phyloP scores from a whole-genome alignment of 2,888 invertebrate genomes.

The Kuschelorhynchus macadamiae region DNA sequence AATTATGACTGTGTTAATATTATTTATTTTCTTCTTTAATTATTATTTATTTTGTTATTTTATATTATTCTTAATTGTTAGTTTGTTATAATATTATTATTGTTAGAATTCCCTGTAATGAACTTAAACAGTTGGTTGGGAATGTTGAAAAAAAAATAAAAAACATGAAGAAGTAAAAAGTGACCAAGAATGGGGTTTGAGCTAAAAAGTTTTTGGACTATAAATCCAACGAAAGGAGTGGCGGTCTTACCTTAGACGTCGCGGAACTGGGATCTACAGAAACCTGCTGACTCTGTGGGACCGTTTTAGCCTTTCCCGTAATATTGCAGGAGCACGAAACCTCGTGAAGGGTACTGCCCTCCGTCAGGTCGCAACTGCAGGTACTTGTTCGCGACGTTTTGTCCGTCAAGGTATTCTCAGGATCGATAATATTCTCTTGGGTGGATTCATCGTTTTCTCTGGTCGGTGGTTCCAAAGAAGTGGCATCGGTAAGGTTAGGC shows the following conservation, averaged over 20 bases:
- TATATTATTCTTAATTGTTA: no score
- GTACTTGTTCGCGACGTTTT: slow-evolving; percentile 33
- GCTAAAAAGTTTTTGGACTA: no score
- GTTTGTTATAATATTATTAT: no score
- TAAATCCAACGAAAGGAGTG: no score
- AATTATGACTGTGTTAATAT: no score
- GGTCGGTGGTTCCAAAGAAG: slow-evolving; percentile 49
- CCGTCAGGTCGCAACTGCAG: slow-evolving; percentile 31
- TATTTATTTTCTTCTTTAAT: no score
- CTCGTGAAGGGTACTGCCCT: slow-evolving; percentile 26
- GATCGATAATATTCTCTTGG: slow-evolving; percentile 22
- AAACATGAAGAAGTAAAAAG: no score
- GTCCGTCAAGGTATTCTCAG: slow-evolving; percentile 25
- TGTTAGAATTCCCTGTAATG: no score
- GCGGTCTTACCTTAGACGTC: slow-evolving; percentile 13
- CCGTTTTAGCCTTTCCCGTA: neutral
- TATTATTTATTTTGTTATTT: no score
- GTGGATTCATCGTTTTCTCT: slow-evolving; percentile 44
- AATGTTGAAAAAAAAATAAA: no score
- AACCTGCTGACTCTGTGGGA: slow-evolving; percentile 19
- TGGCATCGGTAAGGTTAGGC: neutral
- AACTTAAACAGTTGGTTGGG: no score
- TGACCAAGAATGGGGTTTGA: no score
- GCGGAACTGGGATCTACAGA: slow-evolving; percentile 26
- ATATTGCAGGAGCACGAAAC: slow-evolving; percentile 23